Conservation (phyloP, 2,888 invertebrate species). For the Dynastes maya region DNA sequence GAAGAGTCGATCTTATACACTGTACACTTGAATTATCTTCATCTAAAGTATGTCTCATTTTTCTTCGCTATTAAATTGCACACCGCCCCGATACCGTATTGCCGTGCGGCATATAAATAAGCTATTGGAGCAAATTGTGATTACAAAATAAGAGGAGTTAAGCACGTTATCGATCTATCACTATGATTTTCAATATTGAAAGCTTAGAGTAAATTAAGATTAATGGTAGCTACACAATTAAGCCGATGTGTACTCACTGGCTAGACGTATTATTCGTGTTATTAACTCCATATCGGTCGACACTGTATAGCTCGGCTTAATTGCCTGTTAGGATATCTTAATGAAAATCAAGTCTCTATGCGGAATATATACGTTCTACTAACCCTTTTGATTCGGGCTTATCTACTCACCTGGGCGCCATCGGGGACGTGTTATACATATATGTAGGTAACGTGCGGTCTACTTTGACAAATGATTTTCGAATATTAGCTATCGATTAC, state of each 20-base stretch:
- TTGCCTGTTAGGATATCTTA: slow-evolving; percentile 42
- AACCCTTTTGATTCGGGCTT: neutral
- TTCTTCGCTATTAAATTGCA: no score
- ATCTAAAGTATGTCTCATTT: no score
- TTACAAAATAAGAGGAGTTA: slow-evolving; percentile 2
- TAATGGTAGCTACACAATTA: neutral
- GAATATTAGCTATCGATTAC: no score
- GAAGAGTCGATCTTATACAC: no score
- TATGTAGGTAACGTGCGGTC: neutral
- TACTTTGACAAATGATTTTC: neutral
- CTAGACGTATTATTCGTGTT: slow-evolving; percentile 19
- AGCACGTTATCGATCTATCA: slow-evolving; percentile 16
- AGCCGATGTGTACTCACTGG: slow-evolving; percentile 6
- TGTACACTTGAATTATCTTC: no score
- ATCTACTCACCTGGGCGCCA: neutral
- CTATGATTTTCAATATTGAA: slow-evolving; percentile 13
- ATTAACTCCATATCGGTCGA: slow-evolving; percentile 14
- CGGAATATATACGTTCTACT: neutral
- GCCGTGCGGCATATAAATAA: neutral
- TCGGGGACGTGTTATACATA: neutral
- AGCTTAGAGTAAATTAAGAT: slow-evolving; percentile 17
- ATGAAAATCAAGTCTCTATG: slow-evolving; percentile 38
- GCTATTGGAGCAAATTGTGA: neutral
- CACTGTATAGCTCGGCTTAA: slow-evolving; percentile 11
- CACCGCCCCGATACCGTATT: neutral